Percentiles rank a stretch among this genome's conserved stretches.
phyloP scores from a whole-genome alignment of 2,113 vertebrate genomes.

The Neopipo cinnamomea region DNA sequence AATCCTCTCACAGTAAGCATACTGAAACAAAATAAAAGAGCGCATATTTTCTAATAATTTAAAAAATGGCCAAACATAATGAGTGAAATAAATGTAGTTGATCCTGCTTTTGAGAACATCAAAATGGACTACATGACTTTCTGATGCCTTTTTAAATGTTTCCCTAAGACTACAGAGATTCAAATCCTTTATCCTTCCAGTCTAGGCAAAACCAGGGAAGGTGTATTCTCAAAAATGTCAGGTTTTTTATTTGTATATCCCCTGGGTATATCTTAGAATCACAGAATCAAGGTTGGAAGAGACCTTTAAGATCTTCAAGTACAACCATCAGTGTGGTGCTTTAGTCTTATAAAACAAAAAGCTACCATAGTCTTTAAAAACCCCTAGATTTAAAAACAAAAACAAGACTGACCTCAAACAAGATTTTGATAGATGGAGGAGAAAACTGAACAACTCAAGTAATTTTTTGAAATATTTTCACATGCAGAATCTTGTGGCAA shows the following conservation, averaged over 20 bases:
- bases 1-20: background rate
- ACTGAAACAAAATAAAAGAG: background rate
- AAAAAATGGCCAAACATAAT: background rate
- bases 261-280: background rate
- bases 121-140: background rate
- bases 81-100: background rate
- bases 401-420: background rate
- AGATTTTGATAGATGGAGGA: background rate
- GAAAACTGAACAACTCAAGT: background rate
- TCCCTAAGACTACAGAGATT: background rate
- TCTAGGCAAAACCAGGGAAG: background rate
- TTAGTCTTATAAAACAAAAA: background rate
- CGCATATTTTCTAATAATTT: background rate
- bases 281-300: background rate
- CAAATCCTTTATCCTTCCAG: background rate
- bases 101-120: background rate
- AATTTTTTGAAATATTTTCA: background rate
- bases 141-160: background rate
- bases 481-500: background rate
- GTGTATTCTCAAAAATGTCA: background rate
- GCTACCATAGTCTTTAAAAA: background rate
- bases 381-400: background rate
- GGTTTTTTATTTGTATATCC: background rate
- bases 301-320: background rate
- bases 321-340: background rate